Conservation (phyloP, 2,797 vertebrate species). For the Huso huso region DNA sequence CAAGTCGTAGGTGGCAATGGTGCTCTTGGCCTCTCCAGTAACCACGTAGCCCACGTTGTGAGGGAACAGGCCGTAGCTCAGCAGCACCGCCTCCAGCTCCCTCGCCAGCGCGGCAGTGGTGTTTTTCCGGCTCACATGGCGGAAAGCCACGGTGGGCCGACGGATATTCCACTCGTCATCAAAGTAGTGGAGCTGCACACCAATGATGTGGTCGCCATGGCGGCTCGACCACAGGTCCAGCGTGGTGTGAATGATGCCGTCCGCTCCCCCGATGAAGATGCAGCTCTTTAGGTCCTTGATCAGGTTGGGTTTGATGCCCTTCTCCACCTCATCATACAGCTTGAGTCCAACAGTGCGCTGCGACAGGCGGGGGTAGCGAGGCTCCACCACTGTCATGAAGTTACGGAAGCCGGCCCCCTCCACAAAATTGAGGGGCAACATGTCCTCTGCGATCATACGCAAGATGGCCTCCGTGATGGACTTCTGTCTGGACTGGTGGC, state of each 20-base stretch:
- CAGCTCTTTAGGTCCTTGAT: constrained; percentile 57
- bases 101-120: constrained; percentile 32
- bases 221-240: constrained; percentile 55
- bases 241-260: constrained; percentile 48
- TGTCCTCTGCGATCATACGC: constrained; percentile 65
- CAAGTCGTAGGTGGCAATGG: constrained; percentile 40
- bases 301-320: constrained; percentile 53
- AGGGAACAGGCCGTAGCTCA: constrained; percentile 62
- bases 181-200: constrained; percentile 60
- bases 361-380: constrained; percentile 49
- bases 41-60: constrained; percentile 55
- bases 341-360: constrained; percentile 49
- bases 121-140: constrained; percentile 45
- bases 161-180: constrained; percentile 53
- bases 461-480: constrained; percentile 45
- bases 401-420: constrained; percentile 59
- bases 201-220: constrained; percentile 33
- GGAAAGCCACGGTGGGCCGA: constrained; percentile 55
- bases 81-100: constrained; percentile 57
- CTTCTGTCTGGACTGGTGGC: constrained; percentile 36
- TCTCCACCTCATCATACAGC: constrained; percentile 62
- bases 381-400: constrained; percentile 50
- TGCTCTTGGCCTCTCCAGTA: constrained; percentile 52
- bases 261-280: constrained; percentile 26
- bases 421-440: constrained; percentile 64